Evolutionary conservation across 2,797 vertebrate genomes (phyloP).

Genomic region (Pipistrellus pygmaeus): DNA sequence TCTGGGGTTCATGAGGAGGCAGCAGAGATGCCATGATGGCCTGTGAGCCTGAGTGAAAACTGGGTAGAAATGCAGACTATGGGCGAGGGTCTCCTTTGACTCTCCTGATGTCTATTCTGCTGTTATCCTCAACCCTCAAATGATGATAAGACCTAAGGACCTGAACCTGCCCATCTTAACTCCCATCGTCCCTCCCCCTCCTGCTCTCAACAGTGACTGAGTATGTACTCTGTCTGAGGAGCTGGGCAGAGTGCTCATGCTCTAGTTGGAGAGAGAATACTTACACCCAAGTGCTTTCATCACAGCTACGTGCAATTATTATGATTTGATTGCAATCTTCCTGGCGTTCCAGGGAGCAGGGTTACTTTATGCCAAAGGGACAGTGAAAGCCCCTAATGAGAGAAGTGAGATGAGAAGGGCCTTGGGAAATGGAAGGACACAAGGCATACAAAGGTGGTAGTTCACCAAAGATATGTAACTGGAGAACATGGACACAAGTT

Average conservation of each 20-base stretch:
- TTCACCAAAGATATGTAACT: neutral
- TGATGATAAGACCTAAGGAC: neutral
- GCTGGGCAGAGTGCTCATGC: neutral
- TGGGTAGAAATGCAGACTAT: neutral
- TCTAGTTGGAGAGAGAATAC: neutral
- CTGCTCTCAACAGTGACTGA: accelerated
- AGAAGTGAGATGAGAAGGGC: neutral
- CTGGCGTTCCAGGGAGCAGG: neutral
- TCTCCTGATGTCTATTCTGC: neutral
- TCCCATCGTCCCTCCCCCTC: neutral
- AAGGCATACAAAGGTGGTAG: neutral
- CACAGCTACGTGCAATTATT: accelerated
- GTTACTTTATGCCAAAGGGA: neutral
- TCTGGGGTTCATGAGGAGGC: neutral
- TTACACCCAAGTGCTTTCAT: accelerated
- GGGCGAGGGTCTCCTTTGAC: neutral
- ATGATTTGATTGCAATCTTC: no score
- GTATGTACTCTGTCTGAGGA: accelerated
- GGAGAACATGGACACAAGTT: neutral
- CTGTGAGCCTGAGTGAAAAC: neutral
- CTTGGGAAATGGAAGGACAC: neutral
- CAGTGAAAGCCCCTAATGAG: neutral
- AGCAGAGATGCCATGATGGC: accelerated
- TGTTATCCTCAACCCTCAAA: neutral
- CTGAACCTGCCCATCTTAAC: neutral